phyloP scores from a whole-genome alignment of 2,797 vertebrate species.

The Etheostoma perlongum region DNA sequence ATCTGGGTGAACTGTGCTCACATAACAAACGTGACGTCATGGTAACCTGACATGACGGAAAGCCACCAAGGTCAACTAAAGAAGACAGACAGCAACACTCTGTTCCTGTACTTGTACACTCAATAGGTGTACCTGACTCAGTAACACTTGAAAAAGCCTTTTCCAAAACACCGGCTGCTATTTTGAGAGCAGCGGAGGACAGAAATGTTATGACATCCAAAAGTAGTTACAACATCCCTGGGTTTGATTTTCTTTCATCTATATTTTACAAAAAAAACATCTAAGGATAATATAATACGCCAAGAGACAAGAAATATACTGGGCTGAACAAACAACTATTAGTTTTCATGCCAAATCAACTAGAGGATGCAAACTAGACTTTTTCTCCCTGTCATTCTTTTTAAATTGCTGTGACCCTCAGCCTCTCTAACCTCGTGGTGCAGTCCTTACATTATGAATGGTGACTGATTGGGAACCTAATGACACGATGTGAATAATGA shows the following conservation, averaged over 20 bases:
- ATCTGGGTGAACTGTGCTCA: neutral
- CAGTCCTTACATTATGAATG: slow-evolving; percentile 53
- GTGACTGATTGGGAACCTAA: slow-evolving; percentile 57
- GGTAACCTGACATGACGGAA: neutral
- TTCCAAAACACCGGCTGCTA: slow-evolving; percentile 24
- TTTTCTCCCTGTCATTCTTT: neutral
- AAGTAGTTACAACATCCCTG: neutral
- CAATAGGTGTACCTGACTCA: slow-evolving; percentile 16
- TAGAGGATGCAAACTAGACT: neutral
- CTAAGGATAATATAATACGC: neutral
- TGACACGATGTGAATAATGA: slow-evolving; percentile 64
- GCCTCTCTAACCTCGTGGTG: neutral
- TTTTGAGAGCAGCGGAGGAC: slow-evolving; percentile 16
- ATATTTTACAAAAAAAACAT: neutral
- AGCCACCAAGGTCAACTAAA: slow-evolving; percentile 2
- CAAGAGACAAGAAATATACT: neutral
- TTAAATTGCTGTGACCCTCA: neutral
- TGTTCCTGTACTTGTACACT: slow-evolving; percentile 14
- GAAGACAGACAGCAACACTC: slow-evolving; percentile 14
- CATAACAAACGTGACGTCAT: neutral
- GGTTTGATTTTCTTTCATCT: slow-evolving; percentile 4
- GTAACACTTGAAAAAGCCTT: slow-evolving; percentile 19
- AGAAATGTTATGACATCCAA: neutral
- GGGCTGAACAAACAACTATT: neutral
- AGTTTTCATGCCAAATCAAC: neutral